Conservation (phyloP, 1,140 invertebrate genomes). For the Lucilia cuprina region DNA sequence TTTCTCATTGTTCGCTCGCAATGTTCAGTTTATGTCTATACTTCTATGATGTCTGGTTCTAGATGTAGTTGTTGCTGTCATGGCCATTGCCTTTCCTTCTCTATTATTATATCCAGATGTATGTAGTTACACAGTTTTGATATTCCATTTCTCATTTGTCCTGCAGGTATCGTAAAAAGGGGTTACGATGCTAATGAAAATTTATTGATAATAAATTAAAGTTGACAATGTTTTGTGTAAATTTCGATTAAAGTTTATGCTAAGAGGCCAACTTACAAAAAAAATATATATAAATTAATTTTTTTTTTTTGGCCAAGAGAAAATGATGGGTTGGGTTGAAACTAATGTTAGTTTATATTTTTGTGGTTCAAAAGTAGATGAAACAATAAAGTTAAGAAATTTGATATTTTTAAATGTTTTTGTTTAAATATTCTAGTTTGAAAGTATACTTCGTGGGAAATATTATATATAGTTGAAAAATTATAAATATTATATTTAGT, state of each 20-base stretch:
- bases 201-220: constrained; percentile 34
- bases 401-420: too few species aligned
- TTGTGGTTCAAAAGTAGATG: too few species aligned
- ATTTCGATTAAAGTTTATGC: constrained; percentile 21
- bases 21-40: neutral
- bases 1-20: neutral
- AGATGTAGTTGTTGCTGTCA: neutral
- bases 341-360: too few species aligned
- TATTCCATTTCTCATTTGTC: constrained; percentile 3
- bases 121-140: neutral
- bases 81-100: neutral
- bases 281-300: too few species aligned
- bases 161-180: constrained; percentile 31
- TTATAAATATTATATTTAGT: too few species aligned
- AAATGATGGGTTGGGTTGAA: too few species aligned
- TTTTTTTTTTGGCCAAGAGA: too few species aligned
- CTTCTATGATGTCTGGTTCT: neutral
- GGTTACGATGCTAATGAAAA: constrained; percentile 33
- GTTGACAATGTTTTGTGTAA: constrained; percentile 30
- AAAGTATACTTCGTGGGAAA: too few species aligned
- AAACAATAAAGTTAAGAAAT: too few species aligned
- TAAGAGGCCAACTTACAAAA: neutral
- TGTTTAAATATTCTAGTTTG: too few species aligned
- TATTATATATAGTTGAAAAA: too few species aligned
- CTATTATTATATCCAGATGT: neutral